phyloP scores from a whole-genome alignment of 2,888 invertebrate genomes.

The Macaria notata region DNA sequence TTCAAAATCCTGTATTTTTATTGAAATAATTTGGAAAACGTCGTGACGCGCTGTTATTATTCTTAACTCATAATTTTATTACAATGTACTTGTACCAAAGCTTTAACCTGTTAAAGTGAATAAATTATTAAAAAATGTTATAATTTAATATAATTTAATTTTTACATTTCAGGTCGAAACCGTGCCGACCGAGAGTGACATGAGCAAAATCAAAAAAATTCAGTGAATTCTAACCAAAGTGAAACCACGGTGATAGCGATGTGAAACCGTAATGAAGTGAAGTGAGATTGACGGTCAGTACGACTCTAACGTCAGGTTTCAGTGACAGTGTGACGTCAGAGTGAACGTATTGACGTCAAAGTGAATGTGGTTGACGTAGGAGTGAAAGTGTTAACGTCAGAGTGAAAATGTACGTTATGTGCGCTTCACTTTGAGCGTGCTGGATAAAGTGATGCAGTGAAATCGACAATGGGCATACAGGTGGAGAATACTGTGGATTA shows the following conservation, averaged over 20 bases:
- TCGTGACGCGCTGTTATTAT: no score
- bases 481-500: constrained; percentile 73
- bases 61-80: no score
- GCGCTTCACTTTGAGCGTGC: constrained; percentile 30
- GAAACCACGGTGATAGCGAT: constrained; percentile 36
- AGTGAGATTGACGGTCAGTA: constrained; percentile 21
- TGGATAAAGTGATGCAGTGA: constrained; percentile 34
- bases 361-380: constrained; percentile 21
- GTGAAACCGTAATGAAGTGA: constrained; percentile 36
- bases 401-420: constrained; percentile 1
- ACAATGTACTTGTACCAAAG: no score
- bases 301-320: background rate
- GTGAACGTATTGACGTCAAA: constrained; percentile 9
- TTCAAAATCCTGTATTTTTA: no score
- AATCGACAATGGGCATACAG: constrained; percentile 70
- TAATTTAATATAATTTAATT: no score
- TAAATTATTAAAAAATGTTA: no score
- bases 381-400: constrained; percentile 11
- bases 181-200: constrained; percentile 21
- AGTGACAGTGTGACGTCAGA: background rate
- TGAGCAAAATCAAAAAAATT: constrained; percentile 30
- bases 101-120: no score
- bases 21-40: no score
- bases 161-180: constrained; percentile 26
- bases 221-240: constrained; percentile 27